Conservation (phyloP, 1,140 invertebrate species). For the Ceratosolen fusciceps region DNA sequence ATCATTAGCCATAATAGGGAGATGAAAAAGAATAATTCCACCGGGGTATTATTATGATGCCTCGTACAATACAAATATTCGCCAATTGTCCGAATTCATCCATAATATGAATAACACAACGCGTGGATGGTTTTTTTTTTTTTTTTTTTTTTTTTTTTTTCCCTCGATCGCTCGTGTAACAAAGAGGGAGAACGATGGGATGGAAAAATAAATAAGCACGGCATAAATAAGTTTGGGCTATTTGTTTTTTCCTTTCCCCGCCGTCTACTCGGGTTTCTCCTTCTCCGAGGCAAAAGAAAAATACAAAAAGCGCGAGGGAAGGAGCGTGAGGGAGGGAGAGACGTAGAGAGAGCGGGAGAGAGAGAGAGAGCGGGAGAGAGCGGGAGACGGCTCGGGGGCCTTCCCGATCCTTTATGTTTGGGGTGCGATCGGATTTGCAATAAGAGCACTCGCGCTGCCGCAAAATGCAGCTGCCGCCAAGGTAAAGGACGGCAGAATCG, state of each 20-base stretch:
- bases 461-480: slow-evolving; percentile 6
- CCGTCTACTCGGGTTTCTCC: neutral
- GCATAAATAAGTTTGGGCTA: slow-evolving; percentile 10
- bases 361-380: neutral
- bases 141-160: too few relatives aligned
- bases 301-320: neutral
- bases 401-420: slow-evolving; percentile 5
- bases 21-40: too few relatives aligned
- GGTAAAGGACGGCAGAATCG: neutral
- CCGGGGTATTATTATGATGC: neutral
- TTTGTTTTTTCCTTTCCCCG: neutral
- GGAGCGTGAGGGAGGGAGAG: neutral
- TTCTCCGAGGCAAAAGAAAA: neutral
- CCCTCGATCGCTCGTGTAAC: neutral
- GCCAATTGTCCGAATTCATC: neutral
- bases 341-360: too few relatives aligned
- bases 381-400: neutral
- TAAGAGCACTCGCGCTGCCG: neutral
- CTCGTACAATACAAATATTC: neutral
- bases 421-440: slow-evolving; percentile 23
- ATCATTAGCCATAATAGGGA: too few relatives aligned
- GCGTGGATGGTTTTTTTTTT: too few relatives aligned
- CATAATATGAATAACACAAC: neutral
- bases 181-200: neutral
- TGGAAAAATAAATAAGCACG: slow-evolving; percentile 2